Conservation (phyloP, 1,140 invertebrate species). For the Ganaspis sp. region DNA sequence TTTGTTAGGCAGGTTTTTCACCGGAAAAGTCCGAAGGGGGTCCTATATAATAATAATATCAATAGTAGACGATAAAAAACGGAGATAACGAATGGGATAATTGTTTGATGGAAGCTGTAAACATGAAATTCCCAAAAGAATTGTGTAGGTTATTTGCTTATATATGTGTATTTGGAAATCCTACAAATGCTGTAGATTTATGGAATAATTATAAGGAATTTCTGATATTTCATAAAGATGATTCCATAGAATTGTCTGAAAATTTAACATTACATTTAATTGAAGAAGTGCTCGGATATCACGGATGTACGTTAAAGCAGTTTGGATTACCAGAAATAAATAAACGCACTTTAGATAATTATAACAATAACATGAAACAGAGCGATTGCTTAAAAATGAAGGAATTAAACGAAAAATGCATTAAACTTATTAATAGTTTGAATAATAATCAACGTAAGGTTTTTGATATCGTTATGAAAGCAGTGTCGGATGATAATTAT, state of each 20-base stretch:
- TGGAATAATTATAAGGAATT: constrained; percentile 19
- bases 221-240: not conserved
- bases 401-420: not conserved
- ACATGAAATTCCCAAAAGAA: constrained; percentile 6
- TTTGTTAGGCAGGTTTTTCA: no score
- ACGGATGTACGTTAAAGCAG: not conserved
- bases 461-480: not conserved
- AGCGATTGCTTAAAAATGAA: no score
- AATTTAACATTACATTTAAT: not conserved
- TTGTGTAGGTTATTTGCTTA: constrained; percentile 32
- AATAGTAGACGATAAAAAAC: no score
- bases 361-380: no score
- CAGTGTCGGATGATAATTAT: not conserved
- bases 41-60: no score
- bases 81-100: constrained; percentile 32
- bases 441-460: not conserved
- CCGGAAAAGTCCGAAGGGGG: no score
- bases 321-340: not conserved
- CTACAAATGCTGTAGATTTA: constrained; percentile 18
- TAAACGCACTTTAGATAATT: not conserved
- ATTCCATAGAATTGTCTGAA: not conserved
- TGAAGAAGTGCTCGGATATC: not conserved
- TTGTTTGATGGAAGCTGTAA: constrained; percentile 12
- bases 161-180: not conserved
- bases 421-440: not conserved